Evolutionary conservation across 2,797 vertebrate genomes (phyloP).

Genomic region (Adrianichthys oophorus): DNA sequence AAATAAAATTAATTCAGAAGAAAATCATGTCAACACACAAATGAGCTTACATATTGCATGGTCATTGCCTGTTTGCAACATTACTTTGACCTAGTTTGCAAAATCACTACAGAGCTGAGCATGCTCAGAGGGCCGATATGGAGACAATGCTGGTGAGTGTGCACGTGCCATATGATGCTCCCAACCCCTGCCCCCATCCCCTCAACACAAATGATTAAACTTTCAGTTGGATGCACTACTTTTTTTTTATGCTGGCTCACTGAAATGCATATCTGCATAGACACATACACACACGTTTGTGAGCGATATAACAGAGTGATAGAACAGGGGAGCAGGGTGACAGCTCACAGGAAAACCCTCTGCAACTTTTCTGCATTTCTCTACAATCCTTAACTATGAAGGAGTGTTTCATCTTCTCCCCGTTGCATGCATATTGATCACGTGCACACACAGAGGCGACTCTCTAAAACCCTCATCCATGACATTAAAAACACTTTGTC

Average conservation of each 20-base stretch:
- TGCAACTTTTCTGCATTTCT: constrained; percentile 45
- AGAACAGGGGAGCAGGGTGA: constrained; percentile 31
- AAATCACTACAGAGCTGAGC: constrained; percentile 3
- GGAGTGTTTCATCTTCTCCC: constrained; percentile 64
- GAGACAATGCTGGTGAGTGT: constrained; percentile 28
- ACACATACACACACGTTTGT: constrained; percentile 24
- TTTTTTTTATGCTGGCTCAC: constrained; percentile 22
- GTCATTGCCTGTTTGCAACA: constrained; percentile 14
- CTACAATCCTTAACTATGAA: constrained; percentile 73
- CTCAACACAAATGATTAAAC: constrained; percentile 54
- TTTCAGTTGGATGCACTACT: constrained; percentile 46
- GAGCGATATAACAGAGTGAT: constrained; percentile 45
- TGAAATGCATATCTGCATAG: constrained; percentile 19
- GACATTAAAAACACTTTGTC: too few relatives aligned
- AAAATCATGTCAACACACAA: too few relatives aligned
- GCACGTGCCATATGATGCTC: constrained; percentile 38
- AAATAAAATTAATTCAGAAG: too few relatives aligned
- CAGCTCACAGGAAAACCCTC: constrained; percentile 53
- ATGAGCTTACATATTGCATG: neutral
- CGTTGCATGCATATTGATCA: constrained; percentile 20
- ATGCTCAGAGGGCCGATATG: constrained; percentile 3
- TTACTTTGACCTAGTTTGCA: constrained; percentile 40
- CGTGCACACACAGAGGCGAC: neutral
- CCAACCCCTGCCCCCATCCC: constrained; percentile 37
- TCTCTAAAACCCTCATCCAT: too few relatives aligned